Evolutionary conservation across 2,797 vertebrate species (phyloP), one percentile per base, ranked within the genome.

Genomic region (Nannoperca obscura): DNA sequence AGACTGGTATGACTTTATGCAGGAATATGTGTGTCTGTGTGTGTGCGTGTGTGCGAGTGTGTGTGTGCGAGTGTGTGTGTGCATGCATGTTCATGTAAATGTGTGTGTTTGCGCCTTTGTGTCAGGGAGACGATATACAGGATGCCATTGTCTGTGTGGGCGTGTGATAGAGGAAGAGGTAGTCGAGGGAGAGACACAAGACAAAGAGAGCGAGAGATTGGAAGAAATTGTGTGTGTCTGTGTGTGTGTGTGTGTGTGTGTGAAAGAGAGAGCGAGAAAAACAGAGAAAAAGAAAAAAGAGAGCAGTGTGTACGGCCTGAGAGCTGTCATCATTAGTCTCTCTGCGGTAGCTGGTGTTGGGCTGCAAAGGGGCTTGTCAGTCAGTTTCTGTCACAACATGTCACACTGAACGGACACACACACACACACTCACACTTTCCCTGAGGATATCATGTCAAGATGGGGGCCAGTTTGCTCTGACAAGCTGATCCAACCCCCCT

Each of bases 111-210:
- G 91, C 38, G 88, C 86, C 90, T 89, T 91, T 93, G 91, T 89
- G 88, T 85, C 83, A 83, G 80, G 49, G 82, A 92, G 86, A 89
- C 84, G 85, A 89, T 89, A 90, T 86, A 94, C 92, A 92, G 86
- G 80, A 91, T 91, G 89, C 89, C 88, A 92, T 94, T 94, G 92
- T 94, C 88, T 90, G 90, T 76, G 91, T 93, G 93, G 90, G 92
- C 84, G 91, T 92, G 90, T 90, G 90, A 88, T 86, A 74, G 88
- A 91, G 86, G 82, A 90, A 93, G 90, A 93, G 89, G 92, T 94
- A 92, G 92, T 85, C 71, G 71, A 91, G 90, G 88, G 89, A 91
- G 88, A 92, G 86, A 92, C 86, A 88, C 81, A 84, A 92, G 92
- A 93, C 90, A 93, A 92, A 93, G 93, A 92, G 78, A 83, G 71